Percentiles rank a stretch among this genome's conserved stretches.
These are phyloP conservation scores for Apaloderma vittatum DNA, from an alignment of 2,113 vertebrate genomes.

Conservation along the genomic window DNA sequence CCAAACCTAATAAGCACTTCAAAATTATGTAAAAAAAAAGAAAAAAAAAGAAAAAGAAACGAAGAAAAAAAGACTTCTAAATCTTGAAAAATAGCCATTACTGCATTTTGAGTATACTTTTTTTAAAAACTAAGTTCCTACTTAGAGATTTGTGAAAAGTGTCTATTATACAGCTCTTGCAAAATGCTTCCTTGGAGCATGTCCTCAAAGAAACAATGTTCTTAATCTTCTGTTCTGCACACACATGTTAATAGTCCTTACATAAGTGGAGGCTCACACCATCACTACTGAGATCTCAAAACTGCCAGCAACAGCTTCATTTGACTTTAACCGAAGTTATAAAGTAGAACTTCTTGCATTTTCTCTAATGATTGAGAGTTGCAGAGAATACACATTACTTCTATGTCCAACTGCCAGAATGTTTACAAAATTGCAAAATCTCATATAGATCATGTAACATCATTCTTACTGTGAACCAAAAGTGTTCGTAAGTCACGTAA, in stretches of 20 bases:
- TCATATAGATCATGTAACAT: not conserved
- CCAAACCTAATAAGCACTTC: not conserved
- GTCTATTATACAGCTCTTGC: not conserved
- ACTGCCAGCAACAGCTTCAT: not conserved
- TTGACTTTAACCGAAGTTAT: not conserved
- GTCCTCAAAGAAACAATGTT: not conserved
- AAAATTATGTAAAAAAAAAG: not conserved
- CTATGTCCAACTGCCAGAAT: not conserved
- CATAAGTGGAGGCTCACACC: fast-evolving
- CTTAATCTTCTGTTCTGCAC: not conserved
- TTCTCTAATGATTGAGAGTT: not conserved
- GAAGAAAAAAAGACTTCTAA: not conserved
- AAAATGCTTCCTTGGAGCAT: not conserved
- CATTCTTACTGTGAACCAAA: not conserved
- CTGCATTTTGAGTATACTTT: not conserved
- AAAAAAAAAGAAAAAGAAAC: not conserved
- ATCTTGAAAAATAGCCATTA: not conserved
- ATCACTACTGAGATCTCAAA: not conserved
- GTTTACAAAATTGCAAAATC: not conserved
- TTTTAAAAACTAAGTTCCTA: not conserved
- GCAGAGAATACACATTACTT: not conserved
- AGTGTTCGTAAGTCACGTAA: not conserved
- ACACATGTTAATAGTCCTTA: not conserved
- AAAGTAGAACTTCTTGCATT: not conserved
- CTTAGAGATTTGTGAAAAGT: not conserved